phyloP scores from a whole-genome alignment of 1,140 invertebrate genomes.

The Nasonia longicornis region DNA sequence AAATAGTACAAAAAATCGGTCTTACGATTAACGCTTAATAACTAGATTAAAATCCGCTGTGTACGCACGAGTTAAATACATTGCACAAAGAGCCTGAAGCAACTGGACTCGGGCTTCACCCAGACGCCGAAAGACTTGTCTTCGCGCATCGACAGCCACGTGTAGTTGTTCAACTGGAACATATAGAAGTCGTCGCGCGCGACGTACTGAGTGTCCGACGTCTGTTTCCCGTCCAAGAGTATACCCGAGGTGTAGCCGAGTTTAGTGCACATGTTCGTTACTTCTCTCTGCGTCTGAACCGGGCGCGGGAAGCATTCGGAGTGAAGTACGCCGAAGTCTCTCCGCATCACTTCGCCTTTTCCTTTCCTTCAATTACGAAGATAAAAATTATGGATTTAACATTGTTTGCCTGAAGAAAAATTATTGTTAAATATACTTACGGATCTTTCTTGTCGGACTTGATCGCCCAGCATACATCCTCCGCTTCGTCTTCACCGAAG shows the following conservation, averaged over 20 bases:
- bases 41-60: too few relatives aligned
- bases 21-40: too few relatives aligned
- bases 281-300: constrained; percentile 42
- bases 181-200: constrained; percentile 55
- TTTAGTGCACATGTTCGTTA: constrained; percentile 45
- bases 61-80: constrained; percentile 45
- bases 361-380: constrained; percentile 55
- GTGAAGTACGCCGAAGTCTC: constrained; percentile 73
- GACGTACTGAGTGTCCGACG: constrained; percentile 31
- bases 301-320: constrained; percentile 69
- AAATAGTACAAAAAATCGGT: too few relatives aligned
- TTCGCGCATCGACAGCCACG: constrained; percentile 50
- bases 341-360: constrained; percentile 70
- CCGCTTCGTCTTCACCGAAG: constrained; percentile 76
- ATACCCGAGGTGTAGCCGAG: constrained; percentile 52
- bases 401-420: too few relatives aligned
- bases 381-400: too few relatives aligned
- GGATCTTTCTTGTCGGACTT: constrained; percentile 44
- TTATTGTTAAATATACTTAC: constrained; percentile 46
- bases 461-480: constrained; percentile 68
- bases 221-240: background rate
- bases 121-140: constrained; percentile 52
- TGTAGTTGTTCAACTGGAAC: constrained; percentile 51
- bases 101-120: constrained; percentile 42
- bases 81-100: constrained; percentile 54